phyloP scores from a whole-genome alignment of 1,140 invertebrate genomes.

The Dysdera silvatica region DNA sequence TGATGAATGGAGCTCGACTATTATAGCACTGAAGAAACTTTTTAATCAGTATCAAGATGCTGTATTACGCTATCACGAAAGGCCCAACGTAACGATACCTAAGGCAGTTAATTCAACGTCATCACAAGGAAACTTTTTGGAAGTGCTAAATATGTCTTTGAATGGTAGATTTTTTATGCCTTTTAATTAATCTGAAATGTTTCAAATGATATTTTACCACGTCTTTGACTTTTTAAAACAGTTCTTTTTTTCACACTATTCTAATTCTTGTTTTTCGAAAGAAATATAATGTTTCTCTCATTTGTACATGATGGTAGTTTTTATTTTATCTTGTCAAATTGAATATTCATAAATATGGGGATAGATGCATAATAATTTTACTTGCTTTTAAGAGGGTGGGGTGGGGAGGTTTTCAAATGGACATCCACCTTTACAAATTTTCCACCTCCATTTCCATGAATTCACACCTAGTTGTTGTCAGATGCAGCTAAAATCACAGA shows the following conservation, averaged over 20 bases:
- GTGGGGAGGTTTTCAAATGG: too few species aligned
- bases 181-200: neutral
- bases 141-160: conserved; percentile 95
- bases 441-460: too few species aligned
- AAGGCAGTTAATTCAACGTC: conserved; percentile 84
- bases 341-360: too few species aligned
- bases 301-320: neutral
- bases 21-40: conserved; percentile 73
- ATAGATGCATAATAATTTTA: too few species aligned
- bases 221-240: neutral
- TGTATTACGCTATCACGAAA: conserved; percentile 78
- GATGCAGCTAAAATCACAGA: too few species aligned
- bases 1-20: conserved; percentile 89
- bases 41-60: conserved; percentile 86
- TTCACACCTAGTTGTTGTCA: too few species aligned
- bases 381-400: too few species aligned
- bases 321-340: conserved; percentile 37
- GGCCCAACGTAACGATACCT: conserved; percentile 61
- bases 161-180: conserved; percentile 62
- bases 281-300: neutral
- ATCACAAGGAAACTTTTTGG: conserved; percentile 87
- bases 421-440: too few species aligned
- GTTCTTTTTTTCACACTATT: neutral
- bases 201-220: neutral
- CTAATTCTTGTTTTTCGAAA: neutral